Base-by-base conservation (phyloP, 2,797 vertebrate species). In the Leptoclinus maculatus region DNA sequence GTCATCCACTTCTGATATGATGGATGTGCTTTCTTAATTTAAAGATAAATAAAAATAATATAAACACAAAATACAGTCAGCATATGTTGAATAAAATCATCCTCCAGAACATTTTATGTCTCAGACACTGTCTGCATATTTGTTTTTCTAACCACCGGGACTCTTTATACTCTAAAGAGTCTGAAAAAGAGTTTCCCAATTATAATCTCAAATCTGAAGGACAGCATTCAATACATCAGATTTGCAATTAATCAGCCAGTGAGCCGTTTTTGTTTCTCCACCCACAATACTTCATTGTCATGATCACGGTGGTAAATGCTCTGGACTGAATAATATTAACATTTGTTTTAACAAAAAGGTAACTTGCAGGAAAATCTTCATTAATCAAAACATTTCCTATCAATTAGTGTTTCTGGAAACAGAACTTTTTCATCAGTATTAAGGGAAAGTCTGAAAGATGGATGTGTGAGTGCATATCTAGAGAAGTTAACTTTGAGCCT, bases 1-100 rank as follows among this genome's bases (percentile, higher is more conserved):
- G 6, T 25, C 36, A 71, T 65, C 43, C 41, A 63, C 21, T 39
- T 58, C 16, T 58, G 2, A 36, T 70, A 70, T 66, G 47, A 63
- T 66, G 21, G 53, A 36, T 62, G 10, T 32, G 34, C 41, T 65
- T 5, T 27, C 32, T 56, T 60, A 60, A 7, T 73, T 43, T 32
- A 21, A 63, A 74, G 14, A 36, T 53, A 54, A 66, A 1, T 43
- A 73, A 34, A 43, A 54, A 47, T 0, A 38, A n/a, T 53, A 57
- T 59, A 27, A 63, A 43, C 7, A 34, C 14, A 77, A 72, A 58
- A 29, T 21, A 21, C 34, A 63, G 45, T 2, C 65, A 47, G 39
- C n/a, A 11, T 60, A 3, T 21, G 14, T 43, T 51, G 4, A 65
- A 67, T 54, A 25, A 70, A 66, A 49, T 34, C 19, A 25, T 66